Conservation (phyloP, 2,888 invertebrate species). For the Drosophila neonasuta region DNA sequence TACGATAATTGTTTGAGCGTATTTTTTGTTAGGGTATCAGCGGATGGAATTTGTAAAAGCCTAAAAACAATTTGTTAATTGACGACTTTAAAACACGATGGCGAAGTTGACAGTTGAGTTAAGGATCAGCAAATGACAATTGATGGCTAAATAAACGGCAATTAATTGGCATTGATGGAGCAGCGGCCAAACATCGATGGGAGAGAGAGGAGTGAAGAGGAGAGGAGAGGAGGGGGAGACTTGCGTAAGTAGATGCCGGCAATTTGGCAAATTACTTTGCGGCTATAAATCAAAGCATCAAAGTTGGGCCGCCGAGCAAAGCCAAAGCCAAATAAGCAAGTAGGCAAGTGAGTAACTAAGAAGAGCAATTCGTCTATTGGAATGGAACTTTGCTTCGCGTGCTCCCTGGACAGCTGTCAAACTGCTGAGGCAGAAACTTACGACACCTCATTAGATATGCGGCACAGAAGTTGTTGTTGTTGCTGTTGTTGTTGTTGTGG, state of each 20-base stretch:
- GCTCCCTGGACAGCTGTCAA: conserved; percentile 61
- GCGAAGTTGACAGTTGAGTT: conserved; percentile 37
- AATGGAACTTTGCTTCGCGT: conserved; percentile 16
- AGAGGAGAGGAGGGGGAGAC: too few relatives aligned
- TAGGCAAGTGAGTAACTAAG: conserved; percentile 27
- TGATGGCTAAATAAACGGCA: conserved; percentile 68
- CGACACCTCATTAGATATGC: conserved; percentile 64
- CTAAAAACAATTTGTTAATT: conserved; percentile 55
- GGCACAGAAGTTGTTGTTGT: conserved; percentile 37
- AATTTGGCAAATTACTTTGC: conserved; percentile 64
- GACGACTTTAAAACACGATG: conserved; percentile 35
- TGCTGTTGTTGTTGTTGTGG: too few relatives aligned
- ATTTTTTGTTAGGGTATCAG: not conserved
- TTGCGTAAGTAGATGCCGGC: conserved; percentile 25
- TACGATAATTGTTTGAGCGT: not conserved
- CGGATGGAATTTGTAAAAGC: not conserved
- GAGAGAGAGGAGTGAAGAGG: too few relatives aligned
- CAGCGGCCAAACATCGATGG: not conserved
- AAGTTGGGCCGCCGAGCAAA: conserved; percentile 26
- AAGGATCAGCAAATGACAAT: conserved; percentile 49
- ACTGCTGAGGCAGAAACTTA: conserved; percentile 61
- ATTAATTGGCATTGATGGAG: conserved; percentile 73
- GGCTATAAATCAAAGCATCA: conserved; percentile 67
- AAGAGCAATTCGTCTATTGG: conserved; percentile 44
- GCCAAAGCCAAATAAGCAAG: conserved; percentile 6